Evolutionary conservation across 2,888 invertebrate genomes (phyloP).

Genomic region (Cynaeus angustus): DNA sequence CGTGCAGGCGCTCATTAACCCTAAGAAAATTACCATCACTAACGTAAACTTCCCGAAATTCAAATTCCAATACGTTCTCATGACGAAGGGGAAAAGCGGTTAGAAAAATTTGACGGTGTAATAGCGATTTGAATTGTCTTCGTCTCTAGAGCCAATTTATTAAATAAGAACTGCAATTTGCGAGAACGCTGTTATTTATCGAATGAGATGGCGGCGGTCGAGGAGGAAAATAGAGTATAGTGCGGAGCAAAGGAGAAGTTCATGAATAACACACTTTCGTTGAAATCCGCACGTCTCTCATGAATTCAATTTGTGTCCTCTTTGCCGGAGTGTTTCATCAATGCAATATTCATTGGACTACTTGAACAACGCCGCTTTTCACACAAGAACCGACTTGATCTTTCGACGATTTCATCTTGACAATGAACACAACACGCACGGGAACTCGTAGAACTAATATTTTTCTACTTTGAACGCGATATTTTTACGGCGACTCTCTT

Average conservation of each 20-base stretch:
- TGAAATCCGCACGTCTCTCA: conserved; percentile 49
- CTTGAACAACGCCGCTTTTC: conserved; percentile 39
- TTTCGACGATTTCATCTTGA: conserved; percentile 25
- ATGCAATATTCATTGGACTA: conserved; percentile 47
- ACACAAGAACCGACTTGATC: conserved; percentile 33
- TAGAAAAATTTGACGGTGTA: conserved; percentile 17
- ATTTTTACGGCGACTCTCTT: not conserved
- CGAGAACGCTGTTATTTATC: conserved; percentile 40
- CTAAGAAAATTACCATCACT: conserved; percentile 26
- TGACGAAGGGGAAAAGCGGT: not conserved
- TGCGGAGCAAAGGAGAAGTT: conserved; percentile 40
- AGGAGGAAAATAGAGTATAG: conserved; percentile 28
- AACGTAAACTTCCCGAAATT: conserved; percentile 1
- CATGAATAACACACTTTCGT: conserved; percentile 49
- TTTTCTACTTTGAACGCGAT: conserved; percentile 2
- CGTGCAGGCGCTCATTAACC: conserved; percentile 5
- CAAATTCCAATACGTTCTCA: conserved; percentile 11
- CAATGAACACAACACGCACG: conserved; percentile 18
- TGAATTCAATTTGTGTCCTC: conserved; percentile 50
- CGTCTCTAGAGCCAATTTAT: conserved; percentile 25
- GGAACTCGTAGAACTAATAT: conserved; percentile 21
- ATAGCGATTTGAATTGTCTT: conserved; percentile 24
- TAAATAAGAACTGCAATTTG: conserved; percentile 37
- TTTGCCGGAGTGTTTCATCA: conserved; percentile 48
- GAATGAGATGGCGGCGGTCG: conserved; percentile 13